Conservation (phyloP, 92 coral and sea anemone species). For the Heliopora coerulea region DNA sequence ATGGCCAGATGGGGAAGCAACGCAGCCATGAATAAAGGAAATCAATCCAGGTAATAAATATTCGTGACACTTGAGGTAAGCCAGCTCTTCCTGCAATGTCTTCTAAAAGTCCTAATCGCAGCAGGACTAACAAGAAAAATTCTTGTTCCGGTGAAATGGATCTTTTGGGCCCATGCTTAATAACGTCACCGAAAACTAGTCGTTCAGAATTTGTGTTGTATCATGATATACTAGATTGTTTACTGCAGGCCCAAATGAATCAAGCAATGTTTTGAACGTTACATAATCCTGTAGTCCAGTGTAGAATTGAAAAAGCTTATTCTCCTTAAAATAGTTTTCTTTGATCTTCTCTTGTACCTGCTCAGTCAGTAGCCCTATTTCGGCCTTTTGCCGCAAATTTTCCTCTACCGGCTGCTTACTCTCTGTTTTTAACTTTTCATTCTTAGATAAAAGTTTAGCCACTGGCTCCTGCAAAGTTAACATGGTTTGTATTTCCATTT, state of each 20-base stretch:
- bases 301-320: slow-evolving; percentile 53
- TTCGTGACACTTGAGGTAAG: slow-evolving; percentile 48
- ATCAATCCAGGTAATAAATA: slow-evolving; percentile 63
- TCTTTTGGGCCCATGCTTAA: slow-evolving; percentile 61
- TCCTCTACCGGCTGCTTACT: too few relatives aligned
- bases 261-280: slow-evolving; percentile 49
- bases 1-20: slow-evolving; percentile 58
- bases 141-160: slow-evolving; percentile 58
- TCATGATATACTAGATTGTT: slow-evolving; percentile 53
- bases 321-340: slow-evolving; percentile 38
- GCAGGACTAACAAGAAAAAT: slow-evolving; percentile 52
- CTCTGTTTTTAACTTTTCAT: too few relatives aligned
- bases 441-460: too few relatives aligned
- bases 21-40: slow-evolving; percentile 52
- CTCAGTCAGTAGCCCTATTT: slow-evolving; percentile 48
- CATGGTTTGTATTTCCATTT: too few relatives aligned
- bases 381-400: slow-evolving; percentile 47
- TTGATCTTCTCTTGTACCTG: slow-evolving; percentile 34
- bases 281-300: slow-evolving; percentile 57
- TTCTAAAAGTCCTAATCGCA: slow-evolving; percentile 58
- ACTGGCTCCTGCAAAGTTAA: too few relatives aligned
- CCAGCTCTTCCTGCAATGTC: slow-evolving; percentile 68
- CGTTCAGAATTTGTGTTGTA: slow-evolving; percentile 47
- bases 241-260: slow-evolving; percentile 56
- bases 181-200: slow-evolving; percentile 27